These are phyloP conservation scores for Eumacrocentrus americanus DNA, from an alignment of 2,888 invertebrate species.

Conservation along the genomic window DNA sequence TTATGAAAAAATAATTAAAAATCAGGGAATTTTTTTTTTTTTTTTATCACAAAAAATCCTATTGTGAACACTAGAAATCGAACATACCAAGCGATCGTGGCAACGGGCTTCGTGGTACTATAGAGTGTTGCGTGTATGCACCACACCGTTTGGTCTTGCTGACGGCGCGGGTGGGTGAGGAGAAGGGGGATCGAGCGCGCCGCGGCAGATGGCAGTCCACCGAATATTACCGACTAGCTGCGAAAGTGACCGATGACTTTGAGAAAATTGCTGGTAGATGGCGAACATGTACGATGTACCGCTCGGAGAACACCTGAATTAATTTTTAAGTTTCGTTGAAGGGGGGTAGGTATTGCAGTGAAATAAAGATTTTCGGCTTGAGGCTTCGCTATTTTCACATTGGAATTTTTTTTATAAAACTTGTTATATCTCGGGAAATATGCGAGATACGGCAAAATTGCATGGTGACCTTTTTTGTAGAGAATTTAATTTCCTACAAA, in stretches of 20 bases:
- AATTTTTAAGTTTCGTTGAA: too few relatives aligned
- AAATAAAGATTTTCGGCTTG: too few relatives aligned
- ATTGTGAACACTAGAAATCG: neutral
- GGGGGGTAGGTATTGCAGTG: too few relatives aligned
- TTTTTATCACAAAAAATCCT: neutral
- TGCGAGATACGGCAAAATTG: neutral
- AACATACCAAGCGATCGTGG: conserved; percentile 41
- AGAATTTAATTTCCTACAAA: neutral
- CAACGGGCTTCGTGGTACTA: conserved; percentile 49
- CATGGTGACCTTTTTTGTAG: too few relatives aligned
- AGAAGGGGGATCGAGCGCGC: conserved; percentile 28
- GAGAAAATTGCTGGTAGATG: conserved; percentile 32
- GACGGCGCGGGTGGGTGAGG: conserved; percentile 12
- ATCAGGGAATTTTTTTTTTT: neutral
- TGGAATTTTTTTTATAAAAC: neutral
- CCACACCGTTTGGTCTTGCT: conserved; percentile 29
- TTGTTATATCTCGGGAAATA: too few relatives aligned
- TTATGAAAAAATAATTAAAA: conserved; percentile 1
- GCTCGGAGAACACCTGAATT: neutral
- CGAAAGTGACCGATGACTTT: conserved; percentile 36
- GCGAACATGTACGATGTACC: conserved; percentile 20
- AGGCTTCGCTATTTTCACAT: too few relatives aligned
- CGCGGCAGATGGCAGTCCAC: conserved; percentile 43
- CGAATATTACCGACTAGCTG: conserved; percentile 38
- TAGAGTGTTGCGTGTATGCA: conserved; percentile 37